Evolutionary conservation across 2,888 invertebrate species (phyloP).

Genomic region (Portevinia maculata): DNA sequence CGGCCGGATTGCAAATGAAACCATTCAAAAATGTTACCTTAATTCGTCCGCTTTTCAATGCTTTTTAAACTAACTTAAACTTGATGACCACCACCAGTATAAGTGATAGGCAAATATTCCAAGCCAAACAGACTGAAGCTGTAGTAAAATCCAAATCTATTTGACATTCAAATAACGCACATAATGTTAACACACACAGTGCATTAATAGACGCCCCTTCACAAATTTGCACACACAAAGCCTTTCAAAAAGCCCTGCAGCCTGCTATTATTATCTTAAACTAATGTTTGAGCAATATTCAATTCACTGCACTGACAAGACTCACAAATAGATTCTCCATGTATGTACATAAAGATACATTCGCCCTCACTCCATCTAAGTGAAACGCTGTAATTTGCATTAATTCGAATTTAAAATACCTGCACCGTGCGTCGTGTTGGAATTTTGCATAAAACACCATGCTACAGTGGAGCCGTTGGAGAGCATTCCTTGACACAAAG

Average conservation of each 20-base stretch:
- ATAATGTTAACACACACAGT: neutral
- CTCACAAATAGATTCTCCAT: constrained; percentile 1
- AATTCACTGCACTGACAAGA: constrained; percentile 4
- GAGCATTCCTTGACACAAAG: constrained; percentile 33
- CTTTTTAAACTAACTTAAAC: neutral
- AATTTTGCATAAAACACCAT: constrained; percentile 31
- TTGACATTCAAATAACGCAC: neutral
- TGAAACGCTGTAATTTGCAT: constrained; percentile 50
- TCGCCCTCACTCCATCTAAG: constrained; percentile 14
- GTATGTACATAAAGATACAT: constrained; percentile 2
- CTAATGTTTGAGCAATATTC: constrained; percentile 8
- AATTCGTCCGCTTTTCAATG: no score
- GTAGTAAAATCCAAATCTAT: neutral
- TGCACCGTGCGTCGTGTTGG: constrained; percentile 2
- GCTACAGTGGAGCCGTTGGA: constrained; percentile 3
- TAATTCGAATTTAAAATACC: constrained; percentile 59
- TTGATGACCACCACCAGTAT: neutral
- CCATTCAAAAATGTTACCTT: no score
- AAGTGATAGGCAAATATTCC: neutral
- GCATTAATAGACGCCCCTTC: neutral
- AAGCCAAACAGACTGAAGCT: neutral
- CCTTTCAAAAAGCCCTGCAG: constrained; percentile 15
- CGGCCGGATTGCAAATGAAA: no score
- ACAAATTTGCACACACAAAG: neutral
- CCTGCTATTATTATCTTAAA: constrained; percentile 2